Base-by-base conservation (phyloP, 2,888 invertebrate species). In the Sminthurides aquaticus region DNA sequence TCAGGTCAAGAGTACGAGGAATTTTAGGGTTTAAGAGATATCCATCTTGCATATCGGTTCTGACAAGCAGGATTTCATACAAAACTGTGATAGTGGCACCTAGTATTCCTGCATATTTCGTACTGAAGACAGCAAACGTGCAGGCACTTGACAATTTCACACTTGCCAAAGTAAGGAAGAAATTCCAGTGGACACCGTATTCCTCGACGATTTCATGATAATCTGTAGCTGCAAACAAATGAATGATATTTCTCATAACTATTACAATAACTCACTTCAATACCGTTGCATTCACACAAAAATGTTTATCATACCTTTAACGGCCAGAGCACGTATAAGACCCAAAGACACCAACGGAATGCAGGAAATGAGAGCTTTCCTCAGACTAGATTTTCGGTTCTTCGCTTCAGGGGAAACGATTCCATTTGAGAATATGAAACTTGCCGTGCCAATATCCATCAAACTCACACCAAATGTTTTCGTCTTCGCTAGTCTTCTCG, bases 161-260 rank as follows among this genome's bases (percentile, higher is more conserved):
- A 49, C 87, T 79, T 1, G 91, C 93, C 64, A 99, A 80, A 0
- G 96, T 97, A 72, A 95, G 87, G 79, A 98, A 99, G 78, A 99
- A 99, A 79, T 99, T 99, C 91, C 97, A 95, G 78, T 99, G 97
- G 0, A 88, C 84, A 0, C 99, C 99, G 81, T 99, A 99, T 78
- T 99, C 99, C 0, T 89, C 85, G 0, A 90, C 85, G 78, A 93
- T 90, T 75, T 90, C 88, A 65, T 91, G 89, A 78, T 99, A 98
- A 71, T 89, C 85, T 1, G 88, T 79, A 52, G 84, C 72, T 72
- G 78, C 43, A 34, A 34, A 34, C n/a, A 34, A 34, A 34, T 34
- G 8, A 34, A 34, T 5, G 5, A 11, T 34, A 34, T n/a, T n/a
- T n/a, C n/a, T n/a, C n/a, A n/a, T n/a, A n/a, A n/a, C n/a, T n/a